Evolutionary conservation across 1,140 invertebrate species (phyloP).

Genomic region (Brachystomella parvula): DNA sequence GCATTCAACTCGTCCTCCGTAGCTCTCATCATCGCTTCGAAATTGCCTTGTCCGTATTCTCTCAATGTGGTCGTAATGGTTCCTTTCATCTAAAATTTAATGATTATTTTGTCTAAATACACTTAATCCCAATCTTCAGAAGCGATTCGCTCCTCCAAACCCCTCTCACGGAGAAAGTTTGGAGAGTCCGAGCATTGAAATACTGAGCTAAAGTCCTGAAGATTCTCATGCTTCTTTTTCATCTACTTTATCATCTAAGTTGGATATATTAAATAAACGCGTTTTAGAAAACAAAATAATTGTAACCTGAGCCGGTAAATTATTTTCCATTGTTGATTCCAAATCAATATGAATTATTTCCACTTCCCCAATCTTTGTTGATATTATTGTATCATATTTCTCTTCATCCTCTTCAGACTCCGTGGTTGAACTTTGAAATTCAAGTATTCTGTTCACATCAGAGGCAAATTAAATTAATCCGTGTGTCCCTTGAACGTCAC

Average conservation of each 20-base stretch:
- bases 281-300: too few relatives aligned
- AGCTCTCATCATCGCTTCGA: conserved; percentile 12
- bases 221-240: too few relatives aligned
- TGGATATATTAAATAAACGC: too few relatives aligned
- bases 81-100: conserved; percentile 29
- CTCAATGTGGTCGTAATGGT: conserved; percentile 21
- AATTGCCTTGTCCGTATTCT: conserved; percentile 15
- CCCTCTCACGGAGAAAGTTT: too few relatives aligned
- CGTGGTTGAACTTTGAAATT: conserved; percentile 10
- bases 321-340: conserved; percentile 22
- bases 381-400: conserved; percentile 10
- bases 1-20: conserved; percentile 18
- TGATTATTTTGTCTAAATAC: conserved; percentile 5
- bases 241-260: too few relatives aligned
- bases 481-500: background rate
- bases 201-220: too few relatives aligned
- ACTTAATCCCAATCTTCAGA: background rate
- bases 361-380: conserved; percentile 10
- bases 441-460: conserved; percentile 11
- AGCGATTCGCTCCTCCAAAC: too few relatives aligned
- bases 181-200: too few relatives aligned
- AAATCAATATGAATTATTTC: conserved; percentile 30
- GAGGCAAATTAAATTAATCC: background rate
- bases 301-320: conserved; percentile 31
- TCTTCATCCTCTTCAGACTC: conserved; percentile 13